Conservation (phyloP, 2,113 vertebrate genomes). For the Odobenus rosmarus region DNA sequence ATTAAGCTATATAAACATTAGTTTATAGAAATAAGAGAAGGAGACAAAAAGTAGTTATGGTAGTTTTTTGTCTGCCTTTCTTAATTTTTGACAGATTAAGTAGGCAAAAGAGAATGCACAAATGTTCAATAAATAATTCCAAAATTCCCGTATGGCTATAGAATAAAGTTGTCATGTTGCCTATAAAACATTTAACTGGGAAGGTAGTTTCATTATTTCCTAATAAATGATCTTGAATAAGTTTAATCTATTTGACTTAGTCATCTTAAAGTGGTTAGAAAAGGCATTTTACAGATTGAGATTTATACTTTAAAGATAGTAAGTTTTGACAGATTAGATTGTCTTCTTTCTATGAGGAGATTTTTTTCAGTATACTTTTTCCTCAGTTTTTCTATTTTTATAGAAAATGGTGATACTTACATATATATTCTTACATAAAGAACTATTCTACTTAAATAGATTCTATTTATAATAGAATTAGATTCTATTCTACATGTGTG, state of each 20-base stretch:
- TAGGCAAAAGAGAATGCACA: background rate
- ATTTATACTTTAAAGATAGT: background rate
- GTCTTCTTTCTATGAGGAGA: background rate
- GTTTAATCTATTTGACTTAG: background rate
- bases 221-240: background rate
- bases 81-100: background rate
- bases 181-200: background rate
- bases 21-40: background rate
- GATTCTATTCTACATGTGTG: background rate
- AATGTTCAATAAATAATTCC: background rate
- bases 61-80: background rate
- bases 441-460: background rate
- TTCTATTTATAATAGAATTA: too few relatives aligned
- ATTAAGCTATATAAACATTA: background rate
- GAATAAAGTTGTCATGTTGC: background rate
- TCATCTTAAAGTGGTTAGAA: background rate
- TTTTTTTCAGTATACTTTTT: constrained; percentile 1
- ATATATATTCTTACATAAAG: constrained; percentile 5
- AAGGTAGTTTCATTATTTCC: background rate
- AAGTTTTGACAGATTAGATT: background rate
- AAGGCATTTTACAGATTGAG: background rate
- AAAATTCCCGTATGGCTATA: background rate
- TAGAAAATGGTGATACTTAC: background rate
- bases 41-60: background rate
- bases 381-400: background rate